A percentile compares a stretch with the other conserved stretches of the same genome.
Conservation (phyloP, 2,888 invertebrate genomes). For the Apamea crenata region DNA sequence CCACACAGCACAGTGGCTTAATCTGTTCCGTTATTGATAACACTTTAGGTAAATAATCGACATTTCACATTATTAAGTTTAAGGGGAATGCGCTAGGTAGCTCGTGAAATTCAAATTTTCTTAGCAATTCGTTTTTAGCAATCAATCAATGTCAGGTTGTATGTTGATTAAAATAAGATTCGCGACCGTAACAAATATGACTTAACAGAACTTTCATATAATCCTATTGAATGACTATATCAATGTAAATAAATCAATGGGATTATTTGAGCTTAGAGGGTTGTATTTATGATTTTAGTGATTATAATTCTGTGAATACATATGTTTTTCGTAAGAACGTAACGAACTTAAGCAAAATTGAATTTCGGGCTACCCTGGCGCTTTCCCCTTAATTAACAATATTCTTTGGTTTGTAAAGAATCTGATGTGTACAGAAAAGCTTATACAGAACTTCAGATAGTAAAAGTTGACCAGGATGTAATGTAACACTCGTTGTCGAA, state of each 20-base stretch:
- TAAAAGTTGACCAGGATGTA: slow-evolving; percentile 47
- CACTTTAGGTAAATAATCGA: slow-evolving; percentile 68
- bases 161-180: background rate
- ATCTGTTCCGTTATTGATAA: slow-evolving; percentile 74
- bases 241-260: background rate
- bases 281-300: background rate
- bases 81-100: too few relatives aligned
- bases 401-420: slow-evolving; percentile 9
- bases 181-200: background rate
- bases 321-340: background rate
- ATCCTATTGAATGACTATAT: background rate
- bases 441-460: slow-evolving; percentile 16
- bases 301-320: background rate
- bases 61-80: slow-evolving; percentile 55
- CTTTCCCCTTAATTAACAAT: background rate
- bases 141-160: too few relatives aligned
- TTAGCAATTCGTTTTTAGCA: too few relatives aligned
- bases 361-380: background rate
- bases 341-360: background rate
- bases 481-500: slow-evolving; percentile 32
- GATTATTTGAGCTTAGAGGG: background rate
- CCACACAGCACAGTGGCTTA: slow-evolving; percentile 60
- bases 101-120: too few relatives aligned
- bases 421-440: background rate
- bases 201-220: background rate